phyloP scores from a whole-genome alignment of 2,797 vertebrate genomes.

The Tapirus indicus region DNA sequence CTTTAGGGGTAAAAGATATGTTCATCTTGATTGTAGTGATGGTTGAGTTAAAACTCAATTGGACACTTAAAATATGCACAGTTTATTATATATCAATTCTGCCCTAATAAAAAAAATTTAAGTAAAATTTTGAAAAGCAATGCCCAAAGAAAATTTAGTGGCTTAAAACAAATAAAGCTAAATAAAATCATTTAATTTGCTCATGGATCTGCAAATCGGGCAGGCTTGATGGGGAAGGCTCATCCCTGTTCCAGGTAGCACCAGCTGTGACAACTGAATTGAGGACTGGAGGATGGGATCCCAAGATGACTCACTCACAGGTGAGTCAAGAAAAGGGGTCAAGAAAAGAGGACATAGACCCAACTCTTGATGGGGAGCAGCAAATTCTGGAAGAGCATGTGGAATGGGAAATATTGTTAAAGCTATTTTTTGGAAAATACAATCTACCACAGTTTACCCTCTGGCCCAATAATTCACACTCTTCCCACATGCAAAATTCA shows the following conservation, averaged over 20 bases:
- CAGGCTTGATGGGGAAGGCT: background rate
- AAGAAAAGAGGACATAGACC: background rate
- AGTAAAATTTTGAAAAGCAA: background rate
- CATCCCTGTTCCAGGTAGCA: background rate
- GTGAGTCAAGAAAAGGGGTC: background rate
- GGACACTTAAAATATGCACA: background rate
- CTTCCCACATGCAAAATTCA: background rate
- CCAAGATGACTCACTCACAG: background rate
- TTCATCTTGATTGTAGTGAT: background rate
- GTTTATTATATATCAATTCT: background rate
- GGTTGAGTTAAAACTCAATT: background rate
- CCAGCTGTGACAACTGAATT: background rate
- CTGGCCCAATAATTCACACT: background rate
- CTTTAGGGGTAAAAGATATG: background rate
- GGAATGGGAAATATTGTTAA: background rate
- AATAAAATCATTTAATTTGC: constrained; percentile 5
- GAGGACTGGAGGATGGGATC: background rate
- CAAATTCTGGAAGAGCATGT: background rate
- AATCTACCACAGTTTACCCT: background rate
- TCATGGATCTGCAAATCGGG: background rate
- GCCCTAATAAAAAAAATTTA: background rate
- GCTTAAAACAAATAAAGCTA: constrained; percentile 53
- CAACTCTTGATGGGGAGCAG: background rate
- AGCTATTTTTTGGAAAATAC: background rate
- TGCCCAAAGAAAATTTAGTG: background rate